Percentiles rank a stretch among this genome's conserved stretches.
Conservation (phyloP, 2,888 invertebrate species). For the Sipunculus nudus region DNA sequence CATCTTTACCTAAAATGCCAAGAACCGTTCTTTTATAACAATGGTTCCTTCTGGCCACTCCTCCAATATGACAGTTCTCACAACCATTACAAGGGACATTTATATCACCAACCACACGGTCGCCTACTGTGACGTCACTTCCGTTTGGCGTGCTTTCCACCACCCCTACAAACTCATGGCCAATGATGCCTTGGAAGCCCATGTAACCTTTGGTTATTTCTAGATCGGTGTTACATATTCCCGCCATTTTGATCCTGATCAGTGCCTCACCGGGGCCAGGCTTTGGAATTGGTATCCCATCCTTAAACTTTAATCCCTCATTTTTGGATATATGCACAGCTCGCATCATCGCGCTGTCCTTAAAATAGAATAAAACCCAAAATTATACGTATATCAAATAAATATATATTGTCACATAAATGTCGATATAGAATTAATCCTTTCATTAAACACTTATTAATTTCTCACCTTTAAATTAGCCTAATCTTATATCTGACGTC, state of each 20-base stretch:
- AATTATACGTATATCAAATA: too few species aligned
- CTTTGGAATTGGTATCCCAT: too few species aligned
- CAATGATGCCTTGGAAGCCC: slow-evolving; percentile 19
- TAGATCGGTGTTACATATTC: slow-evolving; percentile 37
- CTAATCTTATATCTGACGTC: too few species aligned
- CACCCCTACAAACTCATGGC: slow-evolving; percentile 37
- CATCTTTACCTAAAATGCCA: slow-evolving; percentile 33
- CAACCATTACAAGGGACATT: slow-evolving; percentile 27
- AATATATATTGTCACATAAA: too few species aligned
- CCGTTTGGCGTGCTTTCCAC: slow-evolving; percentile 8
- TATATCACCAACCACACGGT: slow-evolving; percentile 35
- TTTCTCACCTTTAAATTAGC: too few species aligned
- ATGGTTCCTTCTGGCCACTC: slow-evolving; percentile 28
- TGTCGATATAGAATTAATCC: too few species aligned
- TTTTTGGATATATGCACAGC: too few species aligned
- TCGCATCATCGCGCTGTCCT: too few species aligned
- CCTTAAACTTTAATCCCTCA: too few species aligned
- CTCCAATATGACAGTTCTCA: slow-evolving; percentile 3
- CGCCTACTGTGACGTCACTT: slow-evolving; percentile 7
- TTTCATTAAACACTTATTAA: too few species aligned
- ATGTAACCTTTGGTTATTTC: slow-evolving; percentile 31
- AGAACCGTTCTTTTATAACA: slow-evolving; percentile 29
- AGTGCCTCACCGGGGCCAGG: slow-evolving; percentile 24
- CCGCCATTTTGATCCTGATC: slow-evolving; percentile 24
- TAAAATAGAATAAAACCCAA: too few species aligned